phyloP scores from a whole-genome alignment of 2,888 invertebrate species.

The Drosophila silvestris region DNA sequence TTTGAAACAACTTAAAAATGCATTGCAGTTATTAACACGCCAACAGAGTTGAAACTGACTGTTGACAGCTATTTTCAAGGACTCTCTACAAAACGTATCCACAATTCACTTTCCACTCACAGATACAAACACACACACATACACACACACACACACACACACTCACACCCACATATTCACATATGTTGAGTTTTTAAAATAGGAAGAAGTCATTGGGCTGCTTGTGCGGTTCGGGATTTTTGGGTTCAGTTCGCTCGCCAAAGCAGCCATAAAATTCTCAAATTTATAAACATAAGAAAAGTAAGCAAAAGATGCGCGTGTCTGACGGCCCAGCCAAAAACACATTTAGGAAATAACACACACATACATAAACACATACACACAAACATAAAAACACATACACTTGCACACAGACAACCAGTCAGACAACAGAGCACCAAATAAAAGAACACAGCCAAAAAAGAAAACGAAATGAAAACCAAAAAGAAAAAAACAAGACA shows the following conservation, averaged over 20 bases:
- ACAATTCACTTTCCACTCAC: constrained; percentile 36
- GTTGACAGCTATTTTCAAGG: constrained; percentile 73
- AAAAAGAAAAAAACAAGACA: constrained; percentile 12
- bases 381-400: constrained; percentile 18
- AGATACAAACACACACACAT: constrained; percentile 8
- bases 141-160: constrained; percentile 3
- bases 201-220: constrained; percentile 24
- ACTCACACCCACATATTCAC: constrained; percentile 7
- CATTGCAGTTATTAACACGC: constrained; percentile 71
- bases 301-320: constrained; percentile 66
- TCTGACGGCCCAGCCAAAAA: constrained; percentile 53
- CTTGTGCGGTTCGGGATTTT: constrained; percentile 21
- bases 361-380: neutral
- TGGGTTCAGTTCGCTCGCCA: constrained; percentile 41
- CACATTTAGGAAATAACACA: constrained; percentile 65
- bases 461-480: constrained; percentile 28
- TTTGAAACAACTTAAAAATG: constrained; percentile 52
- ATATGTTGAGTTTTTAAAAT: constrained; percentile 41
- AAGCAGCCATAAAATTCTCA: constrained; percentile 67
- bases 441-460: constrained; percentile 9
- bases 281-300: constrained; percentile 70
- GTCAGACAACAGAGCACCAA: constrained; percentile 34
- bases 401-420: constrained; percentile 30
- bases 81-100: constrained; percentile 29
- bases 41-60: constrained; percentile 35